Evolutionary conservation across 1,140 invertebrate genomes (phyloP), one percentile per base, ranked within the genome.

Genomic region (Oscheius sp.): DNA sequence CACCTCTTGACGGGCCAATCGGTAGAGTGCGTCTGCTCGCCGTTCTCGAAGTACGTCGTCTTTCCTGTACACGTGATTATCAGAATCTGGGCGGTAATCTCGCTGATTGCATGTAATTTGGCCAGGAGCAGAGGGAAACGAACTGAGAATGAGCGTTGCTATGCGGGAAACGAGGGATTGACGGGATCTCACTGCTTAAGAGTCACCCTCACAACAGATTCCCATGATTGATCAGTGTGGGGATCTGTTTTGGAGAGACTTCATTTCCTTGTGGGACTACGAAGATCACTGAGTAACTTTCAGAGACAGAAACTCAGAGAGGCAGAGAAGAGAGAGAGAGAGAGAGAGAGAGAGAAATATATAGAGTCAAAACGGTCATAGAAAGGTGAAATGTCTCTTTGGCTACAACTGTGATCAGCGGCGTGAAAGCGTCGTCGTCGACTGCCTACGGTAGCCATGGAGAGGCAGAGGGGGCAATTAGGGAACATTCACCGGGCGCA

Each of bases 31-130:
- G 49, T 73, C n/a, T 79, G n/a, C 38, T 74, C 79, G 2, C 81
- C 80, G 20, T 76, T 75, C 2, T 66, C 67, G 35, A 69, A 77
- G 63, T 83, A 81, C 20, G 75, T 63, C 20, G 82, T 58, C n/a
- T 77, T 68, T 26, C 79, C 80, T 31, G 78, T 78, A 63, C 7
- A 36, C 13, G 32, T 15, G 23, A 59, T 15, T 59, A 31, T 59
- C 13, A 15, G 55, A 15, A 23, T 0, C n/a, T n/a, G n/a, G n/a
- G n/a, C n/a, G n/a, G n/a, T n/a, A n/a, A 42, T 42, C 38, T 42
- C n/a, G 38, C 38, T 42, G n/a, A n/a, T n/a, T n/a, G n/a, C n/a
- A n/a, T n/a, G n/a, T n/a, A n/a, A n/a, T n/a, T n/a, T n/a, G n/a
- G n/a, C 38, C 38, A 42, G n/a, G n/a, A 42, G 38, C n/a, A 42